phyloP scores from a whole-genome alignment of 2,888 invertebrate species.

The Diploptera punctata region DNA sequence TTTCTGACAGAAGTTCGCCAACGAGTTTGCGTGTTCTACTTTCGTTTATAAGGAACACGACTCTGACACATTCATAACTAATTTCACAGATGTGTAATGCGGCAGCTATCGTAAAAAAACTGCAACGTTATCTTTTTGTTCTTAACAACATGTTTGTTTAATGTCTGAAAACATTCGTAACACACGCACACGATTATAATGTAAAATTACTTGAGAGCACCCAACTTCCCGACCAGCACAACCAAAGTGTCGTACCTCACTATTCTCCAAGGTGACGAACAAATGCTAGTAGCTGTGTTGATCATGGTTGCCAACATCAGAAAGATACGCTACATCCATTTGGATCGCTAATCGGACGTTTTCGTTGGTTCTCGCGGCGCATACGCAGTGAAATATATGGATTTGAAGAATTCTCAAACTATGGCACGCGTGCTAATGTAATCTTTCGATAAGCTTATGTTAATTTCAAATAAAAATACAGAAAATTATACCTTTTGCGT shows the following conservation, averaged over 20 bases:
- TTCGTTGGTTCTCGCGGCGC: neutral
- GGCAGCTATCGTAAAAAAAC: slow-evolving; percentile 15
- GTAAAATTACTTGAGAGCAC: slow-evolving; percentile 31
- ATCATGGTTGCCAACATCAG: slow-evolving; percentile 28
- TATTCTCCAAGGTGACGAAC: slow-evolving; percentile 37
- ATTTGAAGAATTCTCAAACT: no score
- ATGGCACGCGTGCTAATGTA: no score
- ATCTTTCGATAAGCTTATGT: no score
- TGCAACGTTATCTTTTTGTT: slow-evolving; percentile 40
- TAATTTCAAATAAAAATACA: no score
- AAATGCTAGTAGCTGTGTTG: slow-evolving; percentile 33
- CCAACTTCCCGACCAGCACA: slow-evolving; percentile 40
- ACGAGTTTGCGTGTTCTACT: slow-evolving; percentile 32
- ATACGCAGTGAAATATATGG: neutral
- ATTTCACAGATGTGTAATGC: slow-evolving; percentile 17
- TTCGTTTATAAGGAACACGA: slow-evolving; percentile 29
- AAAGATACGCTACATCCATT: neutral
- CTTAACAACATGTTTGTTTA: slow-evolving; percentile 40
- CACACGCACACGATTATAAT: slow-evolving; percentile 38
- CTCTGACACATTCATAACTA: slow-evolving; percentile 25
- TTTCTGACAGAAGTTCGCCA: slow-evolving; percentile 21
- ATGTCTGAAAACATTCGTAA: slow-evolving; percentile 35
- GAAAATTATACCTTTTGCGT: no score
- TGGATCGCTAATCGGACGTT: neutral
- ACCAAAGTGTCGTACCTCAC: slow-evolving; percentile 40